These are phyloP conservation scores for Drosophila busckii DNA, from an alignment of 1,140 invertebrate genomes.

Conservation along the genomic window DNA sequence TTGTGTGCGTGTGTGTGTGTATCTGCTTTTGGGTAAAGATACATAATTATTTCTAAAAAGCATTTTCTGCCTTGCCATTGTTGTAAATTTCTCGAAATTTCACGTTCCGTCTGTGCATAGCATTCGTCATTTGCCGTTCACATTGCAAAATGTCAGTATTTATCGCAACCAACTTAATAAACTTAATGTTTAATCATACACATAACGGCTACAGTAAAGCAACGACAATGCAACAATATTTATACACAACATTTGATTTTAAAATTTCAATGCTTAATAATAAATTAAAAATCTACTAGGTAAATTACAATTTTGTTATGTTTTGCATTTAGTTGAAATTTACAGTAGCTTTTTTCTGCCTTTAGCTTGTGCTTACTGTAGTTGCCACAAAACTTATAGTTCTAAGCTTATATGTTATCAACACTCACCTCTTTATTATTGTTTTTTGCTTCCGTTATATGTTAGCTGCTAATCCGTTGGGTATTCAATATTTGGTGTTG, in stretches of 20 bases:
- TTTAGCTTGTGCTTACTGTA: too few species aligned
- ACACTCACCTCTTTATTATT: conserved; percentile 16
- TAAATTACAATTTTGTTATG: too few species aligned
- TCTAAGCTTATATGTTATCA: conserved; percentile 3
- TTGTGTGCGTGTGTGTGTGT: conserved; percentile 39
- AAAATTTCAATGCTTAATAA: too few species aligned
- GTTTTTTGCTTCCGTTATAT: conserved; percentile 3
- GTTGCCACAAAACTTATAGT: too few species aligned
- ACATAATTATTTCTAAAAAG: conserved; percentile 78
- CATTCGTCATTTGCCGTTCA: conserved; percentile 21
- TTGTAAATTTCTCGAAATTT: conserved; percentile 73
- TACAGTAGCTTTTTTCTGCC: too few species aligned
- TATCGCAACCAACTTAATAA: conserved; percentile 26
- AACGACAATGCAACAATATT: too few species aligned
- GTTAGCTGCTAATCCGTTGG: conserved; percentile 30
- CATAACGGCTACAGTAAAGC: too few species aligned
- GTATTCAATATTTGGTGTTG: neutral
- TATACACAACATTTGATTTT: too few species aligned
- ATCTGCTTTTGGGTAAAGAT: conserved; percentile 72
- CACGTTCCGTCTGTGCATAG: conserved; percentile 37
- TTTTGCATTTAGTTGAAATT: too few species aligned
- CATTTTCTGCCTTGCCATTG: conserved; percentile 77
- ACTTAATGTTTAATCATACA: conserved; percentile 3
- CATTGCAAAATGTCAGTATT: conserved; percentile 15
- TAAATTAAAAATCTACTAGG: too few species aligned